Percentiles rank a stretch among this genome's conserved stretches.
Evolutionary conservation across 2,113 vertebrate species (phyloP).

Genomic region (Calyptommatus sinebrachiatus): DNA sequence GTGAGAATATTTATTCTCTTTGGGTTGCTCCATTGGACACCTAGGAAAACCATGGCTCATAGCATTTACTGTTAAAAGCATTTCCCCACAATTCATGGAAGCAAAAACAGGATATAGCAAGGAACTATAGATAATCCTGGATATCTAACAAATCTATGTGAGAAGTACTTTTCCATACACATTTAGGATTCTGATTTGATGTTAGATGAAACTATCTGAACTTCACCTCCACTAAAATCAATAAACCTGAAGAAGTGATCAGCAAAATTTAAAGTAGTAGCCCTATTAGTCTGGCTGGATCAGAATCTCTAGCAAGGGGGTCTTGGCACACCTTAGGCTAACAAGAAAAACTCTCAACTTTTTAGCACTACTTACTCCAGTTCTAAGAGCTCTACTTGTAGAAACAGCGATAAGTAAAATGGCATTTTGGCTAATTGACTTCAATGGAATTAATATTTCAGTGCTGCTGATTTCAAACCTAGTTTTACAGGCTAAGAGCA

Average conservation of each 20-base stretch:
- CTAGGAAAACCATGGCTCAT: background rate
- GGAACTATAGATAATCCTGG: background rate
- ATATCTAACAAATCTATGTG: background rate
- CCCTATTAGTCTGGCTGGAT: too few species aligned
- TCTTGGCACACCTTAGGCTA: too few species aligned
- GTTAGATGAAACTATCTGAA: background rate
- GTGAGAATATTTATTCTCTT: background rate
- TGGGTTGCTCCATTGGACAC: background rate
- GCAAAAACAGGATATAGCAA: background rate
- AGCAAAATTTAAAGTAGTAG: background rate
- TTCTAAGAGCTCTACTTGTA: too few species aligned
- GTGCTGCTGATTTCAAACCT: too few species aligned
- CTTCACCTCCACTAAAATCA: background rate
- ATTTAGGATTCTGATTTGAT: too few species aligned
- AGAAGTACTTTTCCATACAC: background rate
- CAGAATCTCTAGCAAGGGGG: too few species aligned
- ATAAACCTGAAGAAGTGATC: background rate
- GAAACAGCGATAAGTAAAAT: too few species aligned
- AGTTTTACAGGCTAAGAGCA: too few species aligned
- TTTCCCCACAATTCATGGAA: background rate
- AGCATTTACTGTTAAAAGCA: background rate
- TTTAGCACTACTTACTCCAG: too few species aligned
- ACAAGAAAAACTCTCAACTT: too few species aligned
- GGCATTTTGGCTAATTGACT: background rate
- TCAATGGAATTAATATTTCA: background rate